Conservation (phyloP, 2,113 vertebrate species). For the Pagrus major region DNA sequence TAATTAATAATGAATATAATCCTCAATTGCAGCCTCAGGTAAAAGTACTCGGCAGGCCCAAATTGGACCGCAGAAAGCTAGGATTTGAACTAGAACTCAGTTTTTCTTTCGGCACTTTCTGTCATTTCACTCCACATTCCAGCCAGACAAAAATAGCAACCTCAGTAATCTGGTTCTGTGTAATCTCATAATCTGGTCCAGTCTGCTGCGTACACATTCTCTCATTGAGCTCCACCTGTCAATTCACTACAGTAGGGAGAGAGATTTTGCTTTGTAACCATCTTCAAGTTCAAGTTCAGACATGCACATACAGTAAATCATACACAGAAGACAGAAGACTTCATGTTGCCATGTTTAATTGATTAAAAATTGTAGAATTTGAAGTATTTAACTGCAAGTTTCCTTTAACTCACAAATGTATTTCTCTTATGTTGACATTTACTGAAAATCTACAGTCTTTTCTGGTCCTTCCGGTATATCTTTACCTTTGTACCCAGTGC, state of each 20-base stretch:
- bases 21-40: not conserved
- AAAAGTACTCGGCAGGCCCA: not conserved
- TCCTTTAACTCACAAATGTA: too few species aligned
- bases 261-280: not conserved
- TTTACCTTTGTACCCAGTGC: not conserved
- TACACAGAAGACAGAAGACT: too few species aligned
- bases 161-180: constrained; percentile 59
- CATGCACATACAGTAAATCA: too few species aligned
- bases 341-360: too few species aligned
- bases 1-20: not conserved
- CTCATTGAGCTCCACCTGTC: constrained; percentile 48
- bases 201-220: constrained; percentile 31
- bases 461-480: not conserved
- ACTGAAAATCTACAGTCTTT: too few species aligned
- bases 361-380: too few species aligned
- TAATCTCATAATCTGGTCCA: constrained; percentile 73
- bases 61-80: not conserved
- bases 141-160: constrained; percentile 37
- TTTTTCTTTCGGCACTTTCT: constrained; percentile 19
- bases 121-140: constrained; percentile 36
- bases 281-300: too few species aligned
- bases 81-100: not conserved
- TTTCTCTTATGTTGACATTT: not conserved
- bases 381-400: too few species aligned
- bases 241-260: constrained; percentile 16